These are phyloP conservation scores for Ginglymostoma cirratum DNA, from an alignment of 2,113 vertebrate genomes.

Conservation along the genomic window DNA sequence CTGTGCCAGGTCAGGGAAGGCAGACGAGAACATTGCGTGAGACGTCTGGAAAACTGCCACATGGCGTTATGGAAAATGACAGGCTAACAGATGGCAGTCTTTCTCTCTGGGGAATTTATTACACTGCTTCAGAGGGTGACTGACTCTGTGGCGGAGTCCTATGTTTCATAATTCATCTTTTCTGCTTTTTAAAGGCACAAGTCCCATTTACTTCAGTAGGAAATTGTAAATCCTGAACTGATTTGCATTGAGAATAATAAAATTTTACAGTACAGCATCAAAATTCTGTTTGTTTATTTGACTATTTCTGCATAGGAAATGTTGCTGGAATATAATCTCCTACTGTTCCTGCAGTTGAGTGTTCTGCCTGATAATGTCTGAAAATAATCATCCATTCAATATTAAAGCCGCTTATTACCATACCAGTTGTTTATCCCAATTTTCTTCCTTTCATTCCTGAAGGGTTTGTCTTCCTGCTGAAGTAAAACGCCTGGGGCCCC, in stretches of 20 bases:
- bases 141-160: conserved; percentile 6
- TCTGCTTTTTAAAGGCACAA: conserved; percentile 16
- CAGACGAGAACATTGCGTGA: conserved; percentile 36
- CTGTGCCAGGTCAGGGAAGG: conserved; percentile 38
- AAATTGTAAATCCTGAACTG: conserved; percentile 12
- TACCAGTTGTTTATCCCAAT: neutral
- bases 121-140: conserved; percentile 20
- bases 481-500: neutral
- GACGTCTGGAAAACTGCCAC: conserved; percentile 37
- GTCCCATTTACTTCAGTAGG: neutral
- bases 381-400: neutral
- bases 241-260: neutral
- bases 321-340: neutral
- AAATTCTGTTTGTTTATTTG: neutral
- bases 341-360: neutral
- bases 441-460: neutral
- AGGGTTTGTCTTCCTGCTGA: neutral
- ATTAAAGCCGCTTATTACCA: neutral
- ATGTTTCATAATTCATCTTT: conserved; percentile 31
- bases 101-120: conserved; percentile 35
- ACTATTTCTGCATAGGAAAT: conserved; percentile 18
- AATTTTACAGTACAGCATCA: neutral
- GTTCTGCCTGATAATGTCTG: neutral
- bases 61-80: conserved; percentile 37
- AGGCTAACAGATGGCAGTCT: conserved; percentile 38